These are phyloP conservation scores for Allygus modestus DNA, from an alignment of 2,888 invertebrate genomes.

Conservation along the genomic window DNA sequence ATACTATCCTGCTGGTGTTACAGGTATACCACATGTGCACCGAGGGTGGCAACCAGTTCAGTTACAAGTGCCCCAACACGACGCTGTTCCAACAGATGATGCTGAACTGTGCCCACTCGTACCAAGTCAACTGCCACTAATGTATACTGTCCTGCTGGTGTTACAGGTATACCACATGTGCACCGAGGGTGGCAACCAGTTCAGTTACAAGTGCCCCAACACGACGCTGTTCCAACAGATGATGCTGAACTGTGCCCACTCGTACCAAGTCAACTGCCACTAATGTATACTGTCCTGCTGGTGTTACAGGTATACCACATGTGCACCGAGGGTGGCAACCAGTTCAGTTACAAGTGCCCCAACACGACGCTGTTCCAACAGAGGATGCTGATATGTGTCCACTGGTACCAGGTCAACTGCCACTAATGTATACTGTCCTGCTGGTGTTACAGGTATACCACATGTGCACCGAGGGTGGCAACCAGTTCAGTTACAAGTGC, in stretches of 20 bases:
- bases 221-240: constrained; percentile 88
- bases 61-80: constrained; percentile 87
- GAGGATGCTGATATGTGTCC: constrained; percentile 88
- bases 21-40: constrained; percentile 91
- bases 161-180: constrained; percentile 89
- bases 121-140: constrained; percentile 90
- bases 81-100: constrained; percentile 89
- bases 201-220: constrained; percentile 88
- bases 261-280: constrained; percentile 91
- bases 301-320: constrained; percentile 85
- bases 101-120: constrained; percentile 90
- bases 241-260: constrained; percentile 89
- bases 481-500: constrained; percentile 87
- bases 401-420: constrained; percentile 91
- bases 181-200: constrained; percentile 85
- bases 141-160: no score
- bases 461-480: constrained; percentile 87
- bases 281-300: no score
- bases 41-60: constrained; percentile 85
- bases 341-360: constrained; percentile 88
- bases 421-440: no score
- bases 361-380: constrained; percentile 89
- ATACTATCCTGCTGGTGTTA: no score
- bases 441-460: constrained; percentile 82
- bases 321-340: constrained; percentile 86